Evolutionary conservation across 2,888 invertebrate genomes (phyloP).

Genomic region (Clostera curtula): DNA sequence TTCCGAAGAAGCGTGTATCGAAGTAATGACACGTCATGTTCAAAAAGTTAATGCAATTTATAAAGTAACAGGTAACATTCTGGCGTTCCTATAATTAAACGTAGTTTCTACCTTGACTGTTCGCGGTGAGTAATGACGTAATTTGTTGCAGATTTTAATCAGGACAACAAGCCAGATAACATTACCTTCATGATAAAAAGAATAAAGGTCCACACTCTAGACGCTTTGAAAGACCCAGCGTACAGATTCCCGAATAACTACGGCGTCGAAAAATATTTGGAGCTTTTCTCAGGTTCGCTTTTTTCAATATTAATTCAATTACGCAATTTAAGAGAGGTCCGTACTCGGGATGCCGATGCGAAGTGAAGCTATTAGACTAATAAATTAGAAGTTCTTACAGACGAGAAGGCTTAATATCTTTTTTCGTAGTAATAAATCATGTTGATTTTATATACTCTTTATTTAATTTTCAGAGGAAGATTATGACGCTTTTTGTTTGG

Average conservation of each 20-base stretch:
- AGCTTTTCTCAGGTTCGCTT: conserved; percentile 90
- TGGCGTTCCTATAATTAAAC: conserved; percentile 6
- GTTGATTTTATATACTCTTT: conserved; percentile 13
- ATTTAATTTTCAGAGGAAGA: conserved; percentile 86
- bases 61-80: conserved; percentile 82
- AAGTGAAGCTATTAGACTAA: conserved; percentile 27
- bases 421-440: conserved; percentile 8
- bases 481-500: conserved; percentile 98
- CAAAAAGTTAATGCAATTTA: conserved; percentile 94
- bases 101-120: neutral
- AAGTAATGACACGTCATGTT: conserved; percentile 95
- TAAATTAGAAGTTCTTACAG: conserved; percentile 25
- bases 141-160: conserved; percentile 87
- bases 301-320: conserved; percentile 19
- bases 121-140: conserved; percentile 7
- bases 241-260: conserved; percentile 96
- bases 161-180: conserved; percentile 92
- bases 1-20: conserved; percentile 94
- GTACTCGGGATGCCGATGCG: conserved; percentile 22
- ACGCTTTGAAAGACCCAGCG: conserved; percentile 87
- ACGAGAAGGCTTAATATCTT: conserved; percentile 17
- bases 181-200: conserved; percentile 97
- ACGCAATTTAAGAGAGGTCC: conserved; percentile 22
- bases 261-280: conserved; percentile 98
- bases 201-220: conserved; percentile 93